phyloP scores from a whole-genome alignment of 2,888 invertebrate species.

The Archaeoteleia sp. region DNA sequence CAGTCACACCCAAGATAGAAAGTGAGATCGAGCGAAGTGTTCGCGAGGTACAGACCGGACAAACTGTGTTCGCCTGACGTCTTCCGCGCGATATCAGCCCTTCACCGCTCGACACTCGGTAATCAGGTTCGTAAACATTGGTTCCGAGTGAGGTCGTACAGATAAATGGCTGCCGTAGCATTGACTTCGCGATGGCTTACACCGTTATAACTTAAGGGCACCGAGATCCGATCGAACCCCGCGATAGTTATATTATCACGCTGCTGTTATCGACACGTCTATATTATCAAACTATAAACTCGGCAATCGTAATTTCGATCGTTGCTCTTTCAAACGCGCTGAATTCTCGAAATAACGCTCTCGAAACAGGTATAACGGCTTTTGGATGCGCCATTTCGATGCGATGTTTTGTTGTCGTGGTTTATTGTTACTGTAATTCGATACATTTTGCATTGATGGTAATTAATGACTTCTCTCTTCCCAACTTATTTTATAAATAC shows the following conservation, averaged over 20 bases:
- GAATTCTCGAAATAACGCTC: conserved; percentile 7
- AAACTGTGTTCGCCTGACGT: conserved; percentile 1
- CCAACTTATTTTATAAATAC: too few relatives aligned
- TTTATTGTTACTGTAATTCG: too few relatives aligned
- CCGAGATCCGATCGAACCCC: conserved; percentile 37
- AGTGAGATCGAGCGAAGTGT: conserved; percentile 27
- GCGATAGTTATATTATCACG: conserved; percentile 40
- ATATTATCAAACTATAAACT: conserved; percentile 35
- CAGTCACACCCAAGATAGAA: conserved; percentile 41
- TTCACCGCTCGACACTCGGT: conserved; percentile 37
- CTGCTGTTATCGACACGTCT: conserved; percentile 44
- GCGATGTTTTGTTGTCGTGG: too few relatives aligned
- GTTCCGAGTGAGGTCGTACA: conserved; percentile 28
- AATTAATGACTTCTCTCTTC: too few relatives aligned
- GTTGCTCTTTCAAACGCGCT: conserved; percentile 18
- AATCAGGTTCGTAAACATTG: conserved; percentile 44
- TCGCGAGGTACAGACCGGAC: background rate
- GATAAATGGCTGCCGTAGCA: conserved; percentile 43
- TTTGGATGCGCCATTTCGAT: too few relatives aligned
- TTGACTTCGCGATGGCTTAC: conserved; percentile 37
- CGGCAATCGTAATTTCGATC: conserved; percentile 25
- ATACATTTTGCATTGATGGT: too few relatives aligned
- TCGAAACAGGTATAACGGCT: background rate
- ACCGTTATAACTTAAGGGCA: conserved; percentile 48
- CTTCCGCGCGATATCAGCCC: conserved; percentile 24